Base-by-base conservation (phyloP, 2,888 invertebrate genomes). In the Alsophila aescularia region DNA sequence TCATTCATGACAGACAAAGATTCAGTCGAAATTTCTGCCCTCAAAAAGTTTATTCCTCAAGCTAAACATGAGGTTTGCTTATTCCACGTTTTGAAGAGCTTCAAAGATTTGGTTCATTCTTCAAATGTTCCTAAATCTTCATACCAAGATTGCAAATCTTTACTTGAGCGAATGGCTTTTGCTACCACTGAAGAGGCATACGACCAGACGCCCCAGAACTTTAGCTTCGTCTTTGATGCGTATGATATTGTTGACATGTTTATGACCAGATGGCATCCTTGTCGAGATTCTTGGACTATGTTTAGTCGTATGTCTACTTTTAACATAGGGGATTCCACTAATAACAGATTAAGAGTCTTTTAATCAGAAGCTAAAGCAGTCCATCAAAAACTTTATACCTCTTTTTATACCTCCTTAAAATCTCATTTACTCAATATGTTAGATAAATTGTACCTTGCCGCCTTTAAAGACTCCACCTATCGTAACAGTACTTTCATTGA, bases 1-100 rank as follows among this genome's bases (percentile, higher is more conserved):
- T 50, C 34, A 42, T 50, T n/a, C 35, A 50, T 42, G 35, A 50
- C 50, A 14, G 41, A 50, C 16, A 48, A 50, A 40, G 18, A 40
- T n/a, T n/a, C n/a, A n/a, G n/a, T n/a, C n/a, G n/a, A n/a, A n/a
- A n/a, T n/a, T n/a, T n/a, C n/a, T n/a, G n/a, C n/a, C n/a, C n/a
- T n/a, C n/a, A n/a, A n/a, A n/a, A n/a, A n/a, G n/a, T n/a, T n/a
- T n/a, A n/a, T n/a, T n/a, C n/a, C n/a, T n/a, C n/a, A n/a, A n/a
- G n/a, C n/a, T n/a, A n/a, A n/a, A n/a, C n/a, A n/a, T n/a, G n/a
- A n/a, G n/a, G n/a, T n/a, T n/a, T n/a, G n/a, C n/a, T n/a, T n/a
- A n/a, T n/a, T n/a, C n/a, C n/a, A n/a, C n/a, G n/a, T n/a, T n/a
- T n/a, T n/a, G n/a, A n/a, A n/a, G n/a, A n/a, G n/a, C n/a, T n/a